Evolutionary conservation across 64 coral and sea anemone genomes (phyloP).

Genomic region (Montipora efflorescens): DNA sequence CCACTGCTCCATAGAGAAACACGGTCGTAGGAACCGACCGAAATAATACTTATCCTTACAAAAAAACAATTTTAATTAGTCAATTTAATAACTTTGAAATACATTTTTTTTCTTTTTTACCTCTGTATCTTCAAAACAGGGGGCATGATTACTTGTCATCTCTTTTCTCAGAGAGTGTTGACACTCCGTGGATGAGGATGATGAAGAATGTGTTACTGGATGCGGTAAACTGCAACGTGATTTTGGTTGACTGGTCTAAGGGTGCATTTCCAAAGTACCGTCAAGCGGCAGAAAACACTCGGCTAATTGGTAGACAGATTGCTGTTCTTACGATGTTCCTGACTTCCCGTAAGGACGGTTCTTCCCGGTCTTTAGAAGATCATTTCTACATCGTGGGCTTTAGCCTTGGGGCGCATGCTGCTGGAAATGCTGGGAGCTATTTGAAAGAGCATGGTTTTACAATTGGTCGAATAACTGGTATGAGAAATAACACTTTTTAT

Average conservation of each 20-base stretch:
- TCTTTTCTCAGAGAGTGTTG: conserved; percentile 1
- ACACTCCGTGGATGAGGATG: background rate
- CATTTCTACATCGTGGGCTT: conserved; percentile 46
- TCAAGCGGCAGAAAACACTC: conserved; percentile 60
- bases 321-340: conserved; percentile 53
- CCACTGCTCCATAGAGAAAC: too few relatives aligned
- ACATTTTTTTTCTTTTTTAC: too few relatives aligned
- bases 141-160: background rate
- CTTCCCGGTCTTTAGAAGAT: background rate
- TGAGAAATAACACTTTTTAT: too few relatives aligned
- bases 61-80: too few relatives aligned
- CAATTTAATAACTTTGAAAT: too few relatives aligned
- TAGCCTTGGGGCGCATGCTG: conserved; percentile 51
- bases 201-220: conserved; percentile 56
- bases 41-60: too few relatives aligned
- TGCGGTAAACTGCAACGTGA: conserved; percentile 55
- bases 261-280: conserved; percentile 3
- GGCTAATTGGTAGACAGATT: conserved; percentile 71
- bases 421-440: conserved; percentile 43
- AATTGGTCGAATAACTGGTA: conserved; percentile 63
- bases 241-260: conserved; percentile 74
- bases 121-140: too few relatives aligned
- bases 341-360: background rate
- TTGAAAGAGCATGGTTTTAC: background rate
- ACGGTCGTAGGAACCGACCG: too few relatives aligned